Conservation (phyloP, 2,113 vertebrate species). For the Leucoraja erinaceus region DNA sequence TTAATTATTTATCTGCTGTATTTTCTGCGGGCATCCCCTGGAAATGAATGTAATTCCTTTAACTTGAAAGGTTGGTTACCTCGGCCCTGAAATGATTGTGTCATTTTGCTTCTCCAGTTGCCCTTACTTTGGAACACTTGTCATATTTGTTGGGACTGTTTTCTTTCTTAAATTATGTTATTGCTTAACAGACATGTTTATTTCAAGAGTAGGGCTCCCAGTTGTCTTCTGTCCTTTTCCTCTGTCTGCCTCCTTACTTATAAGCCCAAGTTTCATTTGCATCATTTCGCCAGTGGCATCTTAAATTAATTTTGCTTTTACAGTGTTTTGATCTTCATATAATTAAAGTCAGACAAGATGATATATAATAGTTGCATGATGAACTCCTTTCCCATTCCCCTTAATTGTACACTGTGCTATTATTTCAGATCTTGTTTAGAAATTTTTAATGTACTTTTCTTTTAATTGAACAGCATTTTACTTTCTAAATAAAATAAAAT, state of each 20-base stretch:
- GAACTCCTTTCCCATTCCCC: slow-evolving; percentile 22
- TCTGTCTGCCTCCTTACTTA: slow-evolving; percentile 8
- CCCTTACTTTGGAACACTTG: not conserved
- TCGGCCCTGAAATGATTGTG: not conserved
- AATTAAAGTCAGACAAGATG: not conserved
- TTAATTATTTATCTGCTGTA: not conserved
- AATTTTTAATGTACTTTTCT: slow-evolving; percentile 26
- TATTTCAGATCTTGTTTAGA: slow-evolving; percentile 30
- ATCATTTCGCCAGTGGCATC: not conserved
- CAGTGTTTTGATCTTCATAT: slow-evolving; percentile 21
- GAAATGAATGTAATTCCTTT: no score
- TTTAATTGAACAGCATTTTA: slow-evolving; percentile 31
- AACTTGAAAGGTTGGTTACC: not conserved
- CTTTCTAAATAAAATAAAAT: slow-evolving; percentile 37
- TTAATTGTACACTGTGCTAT: slow-evolving; percentile 30
- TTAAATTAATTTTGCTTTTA: slow-evolving; percentile 12
- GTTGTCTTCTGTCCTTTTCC: not conserved
- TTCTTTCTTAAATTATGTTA: not conserved
- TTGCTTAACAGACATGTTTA: slow-evolving; percentile 21
- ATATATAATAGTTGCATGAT: slow-evolving; percentile 9
- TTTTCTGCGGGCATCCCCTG: not conserved
- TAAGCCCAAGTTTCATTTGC: not conserved
- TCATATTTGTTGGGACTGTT: not conserved
- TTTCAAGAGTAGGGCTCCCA: not conserved
- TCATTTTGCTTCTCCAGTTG: not conserved